A percentile compares a stretch with the other conserved stretches of the same genome.
These are phyloP conservation scores for Amazona guildingii DNA, from an alignment of 2,113 vertebrate genomes.

Conservation along the genomic window DNA sequence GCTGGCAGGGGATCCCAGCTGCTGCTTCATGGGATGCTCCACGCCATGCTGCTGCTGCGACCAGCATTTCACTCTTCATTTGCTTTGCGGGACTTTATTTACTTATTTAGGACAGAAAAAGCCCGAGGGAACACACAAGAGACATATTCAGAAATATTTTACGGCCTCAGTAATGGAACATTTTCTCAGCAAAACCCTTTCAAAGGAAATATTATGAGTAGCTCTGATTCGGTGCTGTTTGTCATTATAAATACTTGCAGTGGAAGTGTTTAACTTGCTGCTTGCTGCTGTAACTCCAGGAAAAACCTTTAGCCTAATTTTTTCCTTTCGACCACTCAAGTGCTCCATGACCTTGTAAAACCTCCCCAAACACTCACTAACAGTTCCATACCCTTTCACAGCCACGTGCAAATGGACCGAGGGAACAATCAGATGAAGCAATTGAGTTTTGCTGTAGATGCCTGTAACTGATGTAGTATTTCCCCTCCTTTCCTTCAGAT, in stretches of 20 bases:
- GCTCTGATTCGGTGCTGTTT: background rate
- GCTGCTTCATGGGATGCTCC: background rate
- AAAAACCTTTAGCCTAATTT: background rate
- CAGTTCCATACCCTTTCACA: background rate
- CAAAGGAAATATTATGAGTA: background rate
- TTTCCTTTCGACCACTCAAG: background rate
- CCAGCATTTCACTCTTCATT: background rate
- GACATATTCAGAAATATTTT: background rate
- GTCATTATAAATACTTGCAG: background rate
- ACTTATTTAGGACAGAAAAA: background rate
- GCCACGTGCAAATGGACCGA: rapidly evolving
- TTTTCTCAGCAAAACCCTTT: background rate
- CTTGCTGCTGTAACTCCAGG: background rate
- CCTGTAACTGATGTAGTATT: background rate
- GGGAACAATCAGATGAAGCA: background rate
- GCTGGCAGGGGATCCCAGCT: background rate
- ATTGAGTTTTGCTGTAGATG: background rate
- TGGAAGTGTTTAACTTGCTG: background rate
- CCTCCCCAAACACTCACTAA: background rate
- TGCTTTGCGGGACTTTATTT: background rate
- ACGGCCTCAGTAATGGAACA: background rate
- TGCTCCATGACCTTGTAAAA: background rate
- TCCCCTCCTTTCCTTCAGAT: background rate
- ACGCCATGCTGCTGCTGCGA: background rate
- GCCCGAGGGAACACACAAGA: background rate